These are phyloP conservation scores for Drosophila fuyamai DNA, from an alignment of 1,140 invertebrate genomes.

Conservation along the genomic window DNA sequence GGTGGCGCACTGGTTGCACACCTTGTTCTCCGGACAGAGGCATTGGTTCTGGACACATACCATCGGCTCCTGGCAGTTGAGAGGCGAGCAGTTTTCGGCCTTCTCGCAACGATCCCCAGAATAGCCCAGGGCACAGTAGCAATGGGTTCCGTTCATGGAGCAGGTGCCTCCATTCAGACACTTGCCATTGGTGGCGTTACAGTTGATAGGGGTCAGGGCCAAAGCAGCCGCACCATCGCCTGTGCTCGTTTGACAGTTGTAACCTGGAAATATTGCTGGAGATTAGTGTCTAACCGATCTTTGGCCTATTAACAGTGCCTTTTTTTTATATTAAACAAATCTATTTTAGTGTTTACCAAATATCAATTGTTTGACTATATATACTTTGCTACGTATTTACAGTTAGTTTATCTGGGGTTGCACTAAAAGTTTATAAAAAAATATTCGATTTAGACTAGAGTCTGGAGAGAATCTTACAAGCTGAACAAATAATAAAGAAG, in stretches of 20 bases:
- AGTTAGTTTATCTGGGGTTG: constrained; percentile 54
- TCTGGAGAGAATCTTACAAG: not conserved
- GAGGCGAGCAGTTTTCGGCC: constrained; percentile 88
- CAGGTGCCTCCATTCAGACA: constrained; percentile 91
- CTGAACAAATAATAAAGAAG: too few relatives aligned
- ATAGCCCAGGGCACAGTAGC: constrained; percentile 90
- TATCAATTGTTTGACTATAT: constrained; percentile 20
- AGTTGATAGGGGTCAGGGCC: constrained; percentile 69
- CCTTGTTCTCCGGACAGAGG: constrained; percentile 80
- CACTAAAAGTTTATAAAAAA: constrained; percentile 45
- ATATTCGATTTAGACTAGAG: constrained; percentile 2
- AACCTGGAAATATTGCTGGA: constrained; percentile 44
- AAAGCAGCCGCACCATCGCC: constrained; percentile 56
- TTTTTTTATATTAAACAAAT: not conserved
- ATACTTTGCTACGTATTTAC: constrained; percentile 58
- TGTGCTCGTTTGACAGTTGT: constrained; percentile 74
- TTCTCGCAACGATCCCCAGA: constrained; percentile 91
- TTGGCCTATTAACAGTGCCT: not conserved
- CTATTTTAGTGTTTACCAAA: constrained; percentile 18
- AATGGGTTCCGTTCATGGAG: constrained; percentile 90
- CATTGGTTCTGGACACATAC: constrained; percentile 90
- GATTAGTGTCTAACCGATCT: not conserved
- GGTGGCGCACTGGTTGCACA: constrained; percentile 86
- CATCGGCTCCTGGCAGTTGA: constrained; percentile 85
- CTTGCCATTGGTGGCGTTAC: constrained; percentile 85